These are phyloP conservation scores for Drosophila macrothrix DNA, from an alignment of 2,888 invertebrate species.

Conservation along the genomic window DNA sequence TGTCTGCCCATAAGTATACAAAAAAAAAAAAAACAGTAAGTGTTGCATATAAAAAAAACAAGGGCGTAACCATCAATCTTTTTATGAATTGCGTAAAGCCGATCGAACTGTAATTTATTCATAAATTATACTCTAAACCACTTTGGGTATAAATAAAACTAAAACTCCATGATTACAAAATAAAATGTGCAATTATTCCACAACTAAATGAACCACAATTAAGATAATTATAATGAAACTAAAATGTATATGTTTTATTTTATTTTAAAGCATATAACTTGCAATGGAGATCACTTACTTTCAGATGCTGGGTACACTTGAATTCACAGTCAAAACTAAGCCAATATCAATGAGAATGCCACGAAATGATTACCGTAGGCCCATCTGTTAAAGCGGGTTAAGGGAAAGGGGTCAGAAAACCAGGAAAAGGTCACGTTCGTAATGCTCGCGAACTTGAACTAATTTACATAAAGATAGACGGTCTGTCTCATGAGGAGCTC, in stretches of 20 bases:
- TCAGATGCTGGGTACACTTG: background rate
- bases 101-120: background rate
- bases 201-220: background rate
- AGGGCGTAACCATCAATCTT: background rate
- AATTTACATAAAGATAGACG: conserved; percentile 75
- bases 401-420: conserved; percentile 7
- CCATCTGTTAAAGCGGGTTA: conserved; percentile 3
- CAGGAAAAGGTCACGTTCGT: conserved; percentile 53
- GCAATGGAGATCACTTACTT: background rate
- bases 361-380: conserved; percentile 37
- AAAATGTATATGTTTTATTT: background rate
- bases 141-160: conserved; percentile 12
- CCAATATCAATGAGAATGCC: conserved; percentile 28
- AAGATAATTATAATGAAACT: background rate
- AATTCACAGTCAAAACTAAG: conserved; percentile 12
- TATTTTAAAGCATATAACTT: background rate
- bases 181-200: conserved; percentile 3
- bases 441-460: conserved; percentile 68
- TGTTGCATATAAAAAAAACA: conserved; percentile 11
- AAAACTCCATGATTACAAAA: background rate
- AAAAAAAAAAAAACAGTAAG: conserved; percentile 20
- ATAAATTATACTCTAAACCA: background rate
- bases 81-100: background rate
- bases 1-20: background rate
- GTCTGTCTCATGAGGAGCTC: conserved; percentile 24